Base-by-base conservation (phyloP, 2,113 vertebrate species). In the Gobius niger region DNA sequence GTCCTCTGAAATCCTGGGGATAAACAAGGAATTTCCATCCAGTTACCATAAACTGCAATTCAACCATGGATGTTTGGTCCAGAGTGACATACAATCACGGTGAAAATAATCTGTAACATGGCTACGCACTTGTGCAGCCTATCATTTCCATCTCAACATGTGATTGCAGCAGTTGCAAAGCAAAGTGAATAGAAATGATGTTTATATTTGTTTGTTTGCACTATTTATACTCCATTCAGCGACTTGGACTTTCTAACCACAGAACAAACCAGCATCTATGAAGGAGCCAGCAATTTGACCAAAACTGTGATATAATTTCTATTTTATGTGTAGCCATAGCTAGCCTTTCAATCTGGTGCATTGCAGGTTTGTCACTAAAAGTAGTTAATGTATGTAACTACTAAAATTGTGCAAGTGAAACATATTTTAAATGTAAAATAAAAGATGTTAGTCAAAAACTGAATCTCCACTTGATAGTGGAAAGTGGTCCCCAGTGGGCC, bases 111-210 rank as follows among this genome's bases (percentile, higher is more conserved):
- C 85, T 71, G 82, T 81, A 84, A 87, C 88, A 88, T 79, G 77
- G 68, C 75, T 74, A 46, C 76, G 78, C 72, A 81, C 75, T 82
- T 79, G 75, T 87, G 67, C 65, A 80, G 86, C 67, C 64, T 88
- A 71, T 85, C 82, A 91, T 92, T 91, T 91, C 77, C 85, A 90
- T 85, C 87, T 83, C 68, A 84, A 77, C 77, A 85, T 81, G 87
- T 90, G 85, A 91, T 86, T 91, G 80, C 83, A 69, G 71, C 68
- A 70, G 74, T 88, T 82, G 67, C 66, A 70, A 78, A 82, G 70
- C 73, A 83, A 86, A 81, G 80, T 85, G 81, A 84, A 82, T 86
- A 80, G 77, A 16, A 81, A 84, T 73, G 59, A 67, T 86, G 80
- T 77, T 86, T 82, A 68, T 76, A 67, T 73, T 77, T 82, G 57